Percentiles rank a stretch among this genome's conserved stretches.
These are phyloP conservation scores for Ophthalmolycus amberensis DNA, from an alignment of 2,113 vertebrate genomes.

Conservation along the genomic window DNA sequence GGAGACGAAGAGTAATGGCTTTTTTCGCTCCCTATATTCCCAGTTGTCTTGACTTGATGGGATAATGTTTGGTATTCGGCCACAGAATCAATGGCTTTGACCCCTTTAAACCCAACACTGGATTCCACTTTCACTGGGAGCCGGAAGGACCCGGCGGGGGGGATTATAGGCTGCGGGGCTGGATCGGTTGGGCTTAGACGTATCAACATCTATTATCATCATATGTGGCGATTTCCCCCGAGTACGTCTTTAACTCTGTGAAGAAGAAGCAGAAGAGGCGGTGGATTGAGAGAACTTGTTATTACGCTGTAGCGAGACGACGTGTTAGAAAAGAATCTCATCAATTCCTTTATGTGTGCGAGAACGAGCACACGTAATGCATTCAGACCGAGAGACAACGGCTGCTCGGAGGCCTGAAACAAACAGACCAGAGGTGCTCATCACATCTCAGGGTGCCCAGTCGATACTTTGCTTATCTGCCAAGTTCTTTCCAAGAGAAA, in stretches of 20 bases:
- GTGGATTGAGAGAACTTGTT: not conserved
- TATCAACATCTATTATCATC: not conserved
- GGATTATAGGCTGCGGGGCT: not conserved
- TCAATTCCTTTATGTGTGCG: not conserved
- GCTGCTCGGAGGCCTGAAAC: not conserved
- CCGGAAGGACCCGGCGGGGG: not conserved
- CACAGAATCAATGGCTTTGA: slow-evolving; percentile 17
- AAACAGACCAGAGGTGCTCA: not conserved
- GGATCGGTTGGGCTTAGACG: not conserved
- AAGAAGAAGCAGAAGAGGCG: not conserved
- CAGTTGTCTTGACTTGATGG: not conserved
- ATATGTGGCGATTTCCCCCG: not conserved
- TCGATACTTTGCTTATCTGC: too few species aligned
- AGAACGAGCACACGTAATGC: not conserved
- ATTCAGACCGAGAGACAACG: not conserved
- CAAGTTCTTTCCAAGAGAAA: not conserved
- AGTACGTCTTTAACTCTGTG: not conserved
- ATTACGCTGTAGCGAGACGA: not conserved
- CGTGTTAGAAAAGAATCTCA: not conserved
- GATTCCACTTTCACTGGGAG: slow-evolving; percentile 3
- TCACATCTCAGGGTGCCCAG: not conserved
- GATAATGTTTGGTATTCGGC: not conserved
- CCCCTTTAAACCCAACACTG: not conserved
- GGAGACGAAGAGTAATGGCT: slow-evolving; percentile 5
- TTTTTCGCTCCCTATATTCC: slow-evolving; percentile 5